These are phyloP conservation scores for Oncorhynchus gorbuscha DNA, from an alignment of 2,113 vertebrate genomes.

Conservation along the genomic window DNA sequence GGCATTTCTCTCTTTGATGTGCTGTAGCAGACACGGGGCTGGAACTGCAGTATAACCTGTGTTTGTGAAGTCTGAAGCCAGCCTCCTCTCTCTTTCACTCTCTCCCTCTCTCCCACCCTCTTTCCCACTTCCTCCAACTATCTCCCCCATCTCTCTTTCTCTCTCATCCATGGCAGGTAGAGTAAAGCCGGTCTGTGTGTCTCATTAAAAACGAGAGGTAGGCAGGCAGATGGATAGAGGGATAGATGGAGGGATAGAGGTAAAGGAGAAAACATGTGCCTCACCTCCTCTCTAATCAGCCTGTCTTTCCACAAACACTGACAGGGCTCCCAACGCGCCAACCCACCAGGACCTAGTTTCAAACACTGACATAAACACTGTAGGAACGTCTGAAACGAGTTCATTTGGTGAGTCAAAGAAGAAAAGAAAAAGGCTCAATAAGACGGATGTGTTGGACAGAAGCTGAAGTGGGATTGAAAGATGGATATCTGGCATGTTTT, in stretches of 20 bases:
- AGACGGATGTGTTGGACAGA: not conserved
- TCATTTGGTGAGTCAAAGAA: not conserved
- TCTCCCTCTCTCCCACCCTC: conserved; percentile 58
- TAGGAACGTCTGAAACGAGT: not conserved
- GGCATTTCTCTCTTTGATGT: conserved; percentile 90
- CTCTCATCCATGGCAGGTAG: conserved; percentile 28
- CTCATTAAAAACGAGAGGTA: conserved; percentile 77
- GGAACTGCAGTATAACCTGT: conserved; percentile 77
- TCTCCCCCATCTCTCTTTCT: conserved; percentile 23
- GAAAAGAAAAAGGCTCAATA: not conserved
- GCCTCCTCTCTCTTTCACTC: conserved; percentile 35
- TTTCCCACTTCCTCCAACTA: conserved; percentile 51
- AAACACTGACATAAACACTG: conserved; percentile 59
- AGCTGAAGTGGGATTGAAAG: not conserved
- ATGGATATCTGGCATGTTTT: conserved; percentile 52
- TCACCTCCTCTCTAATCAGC: conserved; percentile 91
- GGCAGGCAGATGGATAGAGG: conserved; percentile 26
- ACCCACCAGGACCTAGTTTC: conserved; percentile 60
- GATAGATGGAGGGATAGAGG: not conserved
- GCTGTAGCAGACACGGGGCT: conserved; percentile 81
- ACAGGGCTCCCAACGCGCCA: conserved; percentile 83
- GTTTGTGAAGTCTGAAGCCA: conserved; percentile 81
- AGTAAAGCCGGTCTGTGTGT: not conserved
- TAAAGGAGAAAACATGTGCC: conserved; percentile 79
- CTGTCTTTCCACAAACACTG: conserved; percentile 87